Base-by-base conservation (phyloP, 1,140 invertebrate genomes). In the Aphidius gifuensis region DNA sequence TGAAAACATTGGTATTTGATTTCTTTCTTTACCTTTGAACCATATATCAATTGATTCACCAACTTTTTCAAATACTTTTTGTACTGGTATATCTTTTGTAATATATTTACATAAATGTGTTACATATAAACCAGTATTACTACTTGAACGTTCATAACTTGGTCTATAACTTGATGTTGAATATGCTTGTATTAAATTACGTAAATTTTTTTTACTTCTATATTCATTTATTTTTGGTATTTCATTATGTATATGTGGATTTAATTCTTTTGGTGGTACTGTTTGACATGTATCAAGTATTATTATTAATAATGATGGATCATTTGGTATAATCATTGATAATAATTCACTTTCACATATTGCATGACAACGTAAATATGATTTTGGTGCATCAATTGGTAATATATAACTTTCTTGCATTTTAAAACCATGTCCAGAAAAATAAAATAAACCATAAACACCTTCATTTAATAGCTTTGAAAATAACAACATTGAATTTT, bases 391-490 rank as follows among this genome's bases (percentile, higher is more conserved):
- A 63, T 80, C 75, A 46, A 73, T 61, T 21, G 77, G 69, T 38
- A 80, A 64, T 69, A 80, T 74, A 16, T 77, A 79, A 68, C 68
- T 77, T 39, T 78, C 76, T 48, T 77, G 74, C 70, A 79, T 75
- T 55, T 76, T 75, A 53, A 79, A 80, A 55, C 79, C 79, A 72
- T 80, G 79, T 0, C 79, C 79, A 65, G 71, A 77, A 62, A 75
- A 80, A 54, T 80, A 79, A 50, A 80, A 75, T 39, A 80, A 63
- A 80, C 76, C 76, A 62, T 80, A 79, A 43, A 71, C 69, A 45
- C 73, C 76, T 53, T 76, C 68, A 5, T 62, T 48, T 38, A 80
- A 64, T 21, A 65, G 46, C 38, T 70, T 56, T 39, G 69, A 70
- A 63, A 79, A 79, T 50, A 72, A 58, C 46, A 68, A 60, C 9